A percentile compares a stretch with the other conserved stretches of the same genome.
Evolutionary conservation across 2,797 vertebrate genomes (phyloP).

Genomic region (Thalassophryne amazonica): DNA sequence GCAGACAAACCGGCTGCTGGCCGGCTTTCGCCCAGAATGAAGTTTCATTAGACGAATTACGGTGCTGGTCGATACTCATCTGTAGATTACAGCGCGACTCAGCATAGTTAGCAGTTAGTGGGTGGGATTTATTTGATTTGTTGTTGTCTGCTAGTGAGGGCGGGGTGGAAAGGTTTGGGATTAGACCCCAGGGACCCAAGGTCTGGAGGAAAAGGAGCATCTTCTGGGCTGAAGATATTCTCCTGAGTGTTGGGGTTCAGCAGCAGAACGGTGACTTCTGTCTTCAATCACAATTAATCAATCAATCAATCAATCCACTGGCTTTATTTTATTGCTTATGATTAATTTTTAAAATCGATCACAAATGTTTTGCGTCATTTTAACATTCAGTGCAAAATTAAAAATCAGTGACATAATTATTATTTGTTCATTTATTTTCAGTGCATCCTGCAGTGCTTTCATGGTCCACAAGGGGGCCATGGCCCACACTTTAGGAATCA

Average conservation of each 20-base stretch:
- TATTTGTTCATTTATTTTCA: too few relatives aligned
- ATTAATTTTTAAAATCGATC: too few relatives aligned
- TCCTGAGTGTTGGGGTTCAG: background rate
- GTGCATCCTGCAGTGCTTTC: too few relatives aligned
- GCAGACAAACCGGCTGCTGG: conserved; percentile 34
- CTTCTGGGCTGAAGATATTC: background rate
- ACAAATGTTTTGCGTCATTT: too few relatives aligned
- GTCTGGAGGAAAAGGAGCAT: conserved; percentile 17
- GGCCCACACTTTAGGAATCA: too few relatives aligned
- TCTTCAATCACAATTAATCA: too few relatives aligned
- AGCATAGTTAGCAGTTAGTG: conserved; percentile 14
- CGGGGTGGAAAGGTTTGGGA: conserved; percentile 2
- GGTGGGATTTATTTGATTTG: conserved; percentile 50
- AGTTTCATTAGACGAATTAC: conserved; percentile 16
- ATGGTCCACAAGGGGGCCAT: too few relatives aligned
- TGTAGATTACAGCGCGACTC: conserved; percentile 33
- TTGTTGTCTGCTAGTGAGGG: conserved; percentile 17
- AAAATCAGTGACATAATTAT: too few relatives aligned
- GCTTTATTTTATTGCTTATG: too few relatives aligned
- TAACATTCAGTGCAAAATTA: too few relatives aligned
- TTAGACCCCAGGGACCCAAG: conserved; percentile 24
- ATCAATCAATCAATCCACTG: too few relatives aligned
- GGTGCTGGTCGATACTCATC: conserved; percentile 41
- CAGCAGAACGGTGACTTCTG: too few relatives aligned
- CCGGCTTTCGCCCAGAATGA: conserved; percentile 16